Base-by-base conservation (phyloP, 2,797 vertebrate genomes). In the Oryzias sinensis region DNA sequence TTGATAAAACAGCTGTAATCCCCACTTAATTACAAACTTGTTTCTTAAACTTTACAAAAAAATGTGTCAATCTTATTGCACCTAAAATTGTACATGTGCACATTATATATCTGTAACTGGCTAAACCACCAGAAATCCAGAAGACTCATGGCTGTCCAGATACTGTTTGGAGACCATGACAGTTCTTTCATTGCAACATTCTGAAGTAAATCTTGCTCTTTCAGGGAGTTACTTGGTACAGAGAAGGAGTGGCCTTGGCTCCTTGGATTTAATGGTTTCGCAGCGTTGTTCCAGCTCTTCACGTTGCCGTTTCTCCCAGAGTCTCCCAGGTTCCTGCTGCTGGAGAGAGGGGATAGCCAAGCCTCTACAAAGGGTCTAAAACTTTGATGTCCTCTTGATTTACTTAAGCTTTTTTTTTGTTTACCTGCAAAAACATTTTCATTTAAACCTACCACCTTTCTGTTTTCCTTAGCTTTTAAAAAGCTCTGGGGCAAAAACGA, bases 281-380 rank as follows among this genome's bases (percentile, higher is more conserved):
- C 79, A 5, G 90, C 87, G 0, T 29, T 92, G 14, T 43, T 93
- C 43, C 91, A 94, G 81, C 79, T 93, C 33, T 4, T 74, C 74
- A 78, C 78, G 6, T 68, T 94, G 55, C 87, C 90, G 33, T 78
- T 92, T 57, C 80, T 94, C 20, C 93, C 93, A 1, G 93, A 94
- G 72, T 92, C 92, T 48, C 93, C 93, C 2, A 68, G 65, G 1
- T 93, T 85, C 74, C 85, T 94, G 51, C 70, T 94, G 50, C 74
- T 93, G 55, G 73, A 87, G 16, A 81, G 56, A 71, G 86, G 81
- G 41, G 89, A 93, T 72, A 74, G 43, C n/a, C 62, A 63, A 37
- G 85, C 80, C 53, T 93, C 90, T 33, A 80, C 90, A 56, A 78
- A 68, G 70, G 91, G 93, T 93, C 49, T 14, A 14, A 49, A 3